Evolutionary conservation across 2,888 invertebrate species (phyloP), one percentile per base, ranked within the genome.

Genomic region (Chironomus tentans): DNA sequence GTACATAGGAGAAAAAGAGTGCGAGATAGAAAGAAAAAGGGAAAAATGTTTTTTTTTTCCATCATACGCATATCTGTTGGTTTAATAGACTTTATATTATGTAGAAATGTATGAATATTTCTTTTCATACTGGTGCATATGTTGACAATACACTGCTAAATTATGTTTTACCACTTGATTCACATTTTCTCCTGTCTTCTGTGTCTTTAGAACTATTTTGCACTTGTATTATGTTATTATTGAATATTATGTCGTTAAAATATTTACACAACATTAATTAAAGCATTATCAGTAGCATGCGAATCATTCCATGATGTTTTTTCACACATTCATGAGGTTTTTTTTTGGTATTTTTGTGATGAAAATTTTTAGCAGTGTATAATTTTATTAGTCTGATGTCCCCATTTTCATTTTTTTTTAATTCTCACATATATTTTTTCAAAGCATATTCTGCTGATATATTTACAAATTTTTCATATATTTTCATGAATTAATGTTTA

Each of bases 401-500:
- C 56, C 56, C 56, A 56, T 56, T 56, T 56, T 56, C 18, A 18
- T 5, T 56, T 56, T 50, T n/a, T 50, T 18, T 56, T 5, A 15
- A 18, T 15, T 56, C 21, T 65, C 65, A 65, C 21, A 13, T 21
- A 65, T 22, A 21, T 21, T 65, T 65, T 65, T 24, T 65, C 21
- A 24, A 13, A 65, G 65, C 65, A 65, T 24, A 24, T 65, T 24
- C 13, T 22, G 21, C 65, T 24, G 18, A 18, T 56, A 13, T 65
- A 65, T 65, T 65, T 65, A 65, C 65, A 65, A 13, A 24, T 65
- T 24, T 65, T 65, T 21, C 13, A 13, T 13, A 12, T 12, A 24
- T 21, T 65, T 65, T 65, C 22, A 65, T 65, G 22, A 13, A 65
- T 65, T 65, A 65, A 65, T 65, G 65, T 65, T 65, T 65, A 65